Evolutionary conservation across 2,888 invertebrate genomes (phyloP), one percentile per base, ranked within the genome.

Genomic region (Sarcophaga rosellei): DNA sequence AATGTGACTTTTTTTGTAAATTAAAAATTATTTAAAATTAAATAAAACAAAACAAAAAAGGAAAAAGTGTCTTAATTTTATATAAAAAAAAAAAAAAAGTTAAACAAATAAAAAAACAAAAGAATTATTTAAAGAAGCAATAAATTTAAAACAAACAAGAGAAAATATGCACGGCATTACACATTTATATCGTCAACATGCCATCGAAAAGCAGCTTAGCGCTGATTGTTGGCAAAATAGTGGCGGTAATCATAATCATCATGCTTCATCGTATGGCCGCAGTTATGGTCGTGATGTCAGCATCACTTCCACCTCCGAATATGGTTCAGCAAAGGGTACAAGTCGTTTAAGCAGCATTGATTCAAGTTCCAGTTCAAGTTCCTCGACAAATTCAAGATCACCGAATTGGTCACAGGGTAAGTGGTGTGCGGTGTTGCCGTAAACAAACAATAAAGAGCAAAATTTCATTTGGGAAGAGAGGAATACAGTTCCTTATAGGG

Each of bases 161-260:
- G 5, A 63, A 66, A 72, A 21, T 88, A 93, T 93, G 93, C 93
- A 93, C 81, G 93, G 93, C 84, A 93, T 93, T 85, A 92, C 93
- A 23, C 93, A 93, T 90, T 91, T 93, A 68, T 93, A 93, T 90
- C 92, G 93, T 70, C 93, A 93, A 88, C 93, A 93, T 88, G 93
- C 93, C 87, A 90, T 93, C 74, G 93, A 93, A 83, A 93, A 93
- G 88, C 94, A 94, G 79, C 92, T 94, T 23, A 94, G 94, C 84
- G 88, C 93, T 1, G 94, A 94, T 17, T 94, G 94, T 90, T 94
- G 94, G 94, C 93, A 89, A 75, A 87, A 86, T 21, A 85, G 85
- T 44, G 83, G 87, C 65, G 74, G 47, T 15, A 59, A 73, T 25
- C 85, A 84, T 70, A 78, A 73, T 23, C 77, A 72, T 73, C 76